Percentiles rank a stretch among this genome's conserved stretches.
These are phyloP conservation scores for Leptinotarsa rubiginosa DNA, from an alignment of 2,888 invertebrate species.

Conservation along the genomic window DNA sequence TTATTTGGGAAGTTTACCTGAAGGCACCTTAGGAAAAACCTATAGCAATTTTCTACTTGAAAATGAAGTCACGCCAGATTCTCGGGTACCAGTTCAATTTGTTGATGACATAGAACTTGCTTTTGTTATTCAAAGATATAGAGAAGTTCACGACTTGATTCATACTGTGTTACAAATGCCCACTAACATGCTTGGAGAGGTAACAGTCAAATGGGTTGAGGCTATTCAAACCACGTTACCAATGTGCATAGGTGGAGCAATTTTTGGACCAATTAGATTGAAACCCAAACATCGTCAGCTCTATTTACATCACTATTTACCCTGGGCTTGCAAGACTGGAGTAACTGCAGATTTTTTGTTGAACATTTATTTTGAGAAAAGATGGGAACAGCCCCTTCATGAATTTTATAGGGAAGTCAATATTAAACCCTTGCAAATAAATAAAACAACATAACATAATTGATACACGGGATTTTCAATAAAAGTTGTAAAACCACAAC, in stretches of 20 bases:
- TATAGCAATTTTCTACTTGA: conserved; percentile 86
- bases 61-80: conserved; percentile 93
- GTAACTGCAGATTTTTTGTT: conserved; percentile 82
- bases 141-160: conserved; percentile 96
- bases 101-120: conserved; percentile 90
- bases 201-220: conserved; percentile 98
- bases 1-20: conserved; percentile 77
- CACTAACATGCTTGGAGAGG: conserved; percentile 92
- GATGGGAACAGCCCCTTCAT: conserved; percentile 89
- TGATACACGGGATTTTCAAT: too few relatives aligned
- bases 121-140: conserved; percentile 96
- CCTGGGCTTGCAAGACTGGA: conserved; percentile 88
- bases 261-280: conserved; percentile 91
- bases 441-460: background rate
- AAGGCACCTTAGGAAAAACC: conserved; percentile 85
- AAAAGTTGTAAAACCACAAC: too few relatives aligned
- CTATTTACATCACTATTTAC: conserved; percentile 82
- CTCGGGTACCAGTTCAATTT: conserved; percentile 89
- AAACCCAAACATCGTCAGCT: conserved; percentile 83
- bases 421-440: conserved; percentile 70
- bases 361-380: conserved; percentile 91
- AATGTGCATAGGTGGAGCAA: conserved; percentile 93
- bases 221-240: conserved; percentile 94
- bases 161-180: conserved; percentile 94
- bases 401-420: conserved; percentile 86